Base-by-base conservation (phyloP, 2,113 vertebrate species). In the Pelvicachromis taeniatus region DNA sequence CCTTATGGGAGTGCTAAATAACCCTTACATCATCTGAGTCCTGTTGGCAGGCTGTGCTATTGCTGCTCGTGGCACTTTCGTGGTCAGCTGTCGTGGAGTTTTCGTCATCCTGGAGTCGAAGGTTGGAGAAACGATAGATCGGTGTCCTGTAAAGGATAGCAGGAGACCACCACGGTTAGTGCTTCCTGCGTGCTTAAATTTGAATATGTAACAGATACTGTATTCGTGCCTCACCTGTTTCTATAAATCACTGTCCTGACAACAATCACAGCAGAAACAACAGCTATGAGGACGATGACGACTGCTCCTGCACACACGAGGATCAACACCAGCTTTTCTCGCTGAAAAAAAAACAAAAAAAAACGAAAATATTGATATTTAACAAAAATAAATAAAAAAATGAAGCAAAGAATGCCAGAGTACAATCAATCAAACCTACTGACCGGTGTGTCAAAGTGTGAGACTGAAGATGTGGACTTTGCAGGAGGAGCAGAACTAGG, bases 91-190 rank as follows among this genome's bases (percentile, higher is more conserved):
- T 70, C 19, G 82, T 26, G 65, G 56, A 29, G 21, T 70, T 88
- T 3, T 92, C 92, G 1, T 96, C 94, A 1, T 96, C 95, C 80
- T 95, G 95, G 9, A 93, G 83, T 87, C 79, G 93, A 6, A 97
- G 94, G 84, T 90, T 95, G 33, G 96, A 96, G 91, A 96, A 97
- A 21, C 91, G 95, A 83, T 96, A 97, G 1, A 40, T 78, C 0
- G 93, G 92, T 5, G 85, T 68, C 91, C 96, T 97, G 90, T 3
- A 88, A 80, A 54, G 42, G 77, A 85, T 19, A 48, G 58, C 29
- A 81, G 31, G 4, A 53, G 29, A 33, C 61, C 56, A 78, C 31
- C 23, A 23, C 1, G 0, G 4, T 83, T 31, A 87, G 55, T 14
- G 42, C 2, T 33, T 42, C 17, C 33, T 13, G 26, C 1, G 5